Evolutionary conservation across 2,113 vertebrate species (phyloP).

Genomic region (Crypturellus undulatus): DNA sequence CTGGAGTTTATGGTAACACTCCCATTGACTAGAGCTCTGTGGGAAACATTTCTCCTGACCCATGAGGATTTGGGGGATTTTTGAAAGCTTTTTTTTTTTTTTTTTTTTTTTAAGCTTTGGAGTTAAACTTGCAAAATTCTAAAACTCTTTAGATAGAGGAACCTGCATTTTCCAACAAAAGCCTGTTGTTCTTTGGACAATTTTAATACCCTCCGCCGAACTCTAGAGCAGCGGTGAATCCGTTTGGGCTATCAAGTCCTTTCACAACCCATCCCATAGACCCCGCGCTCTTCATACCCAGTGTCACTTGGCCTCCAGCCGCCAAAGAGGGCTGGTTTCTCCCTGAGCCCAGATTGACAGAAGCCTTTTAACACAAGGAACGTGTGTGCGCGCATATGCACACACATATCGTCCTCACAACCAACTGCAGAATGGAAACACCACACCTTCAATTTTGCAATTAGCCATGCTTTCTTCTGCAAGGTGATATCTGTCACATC

Average conservation of each 20-base stretch:
- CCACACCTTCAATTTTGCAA: neutral
- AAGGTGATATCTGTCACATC: neutral
- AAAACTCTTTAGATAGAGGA: neutral
- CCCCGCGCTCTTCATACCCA: neutral
- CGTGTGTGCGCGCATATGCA: no score
- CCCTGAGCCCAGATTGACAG: neutral
- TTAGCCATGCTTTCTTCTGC: neutral
- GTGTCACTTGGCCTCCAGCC: slow-evolving; percentile 5
- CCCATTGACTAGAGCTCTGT: slow-evolving; percentile 30
- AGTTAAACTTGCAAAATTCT: neutral
- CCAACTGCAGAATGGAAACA: neutral
- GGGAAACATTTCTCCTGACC: neutral
- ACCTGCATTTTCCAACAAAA: neutral
- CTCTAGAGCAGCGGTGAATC: neutral
- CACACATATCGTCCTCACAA: neutral
- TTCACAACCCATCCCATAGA: neutral
- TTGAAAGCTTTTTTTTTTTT: neutral
- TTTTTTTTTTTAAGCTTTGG: neutral
- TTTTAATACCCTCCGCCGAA: neutral
- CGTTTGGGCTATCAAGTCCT: neutral
- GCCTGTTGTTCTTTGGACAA: neutral
- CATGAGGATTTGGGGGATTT: slow-evolving; percentile 1
- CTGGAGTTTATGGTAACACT: slow-evolving; percentile 49
- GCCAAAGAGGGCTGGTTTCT: neutral
- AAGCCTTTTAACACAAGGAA: neutral